Conservation (phyloP, 1,140 invertebrate species). For the Sminthurinus signatus region DNA sequence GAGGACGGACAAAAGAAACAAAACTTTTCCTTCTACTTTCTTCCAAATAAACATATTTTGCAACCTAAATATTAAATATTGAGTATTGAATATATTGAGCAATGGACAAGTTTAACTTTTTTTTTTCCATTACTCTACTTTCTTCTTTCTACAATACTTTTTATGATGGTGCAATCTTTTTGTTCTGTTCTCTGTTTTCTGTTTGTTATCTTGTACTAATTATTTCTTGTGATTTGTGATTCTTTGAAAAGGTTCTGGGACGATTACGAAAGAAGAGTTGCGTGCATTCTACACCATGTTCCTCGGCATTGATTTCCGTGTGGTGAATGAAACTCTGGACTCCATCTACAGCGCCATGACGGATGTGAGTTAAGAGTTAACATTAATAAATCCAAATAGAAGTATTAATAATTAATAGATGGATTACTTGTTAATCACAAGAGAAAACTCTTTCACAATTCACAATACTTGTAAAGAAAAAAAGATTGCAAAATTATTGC, state of each 20-base stretch:
- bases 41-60: no score
- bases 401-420: no score
- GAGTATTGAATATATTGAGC: no score
- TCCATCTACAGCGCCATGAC: conserved; percentile 61
- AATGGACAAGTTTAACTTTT: background rate
- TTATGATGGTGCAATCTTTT: background rate
- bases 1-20: no score
- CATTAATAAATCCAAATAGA: no score
- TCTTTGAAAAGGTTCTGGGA: conserved; percentile 51
- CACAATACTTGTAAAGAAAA: no score
- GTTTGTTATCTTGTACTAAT: background rate
- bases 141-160: no score
- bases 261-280: conserved; percentile 58
- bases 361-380: conserved; percentile 62
- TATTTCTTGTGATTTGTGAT: background rate
- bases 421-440: no score
- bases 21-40: no score
- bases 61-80: no score
- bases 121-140: background rate
- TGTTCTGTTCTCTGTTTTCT: background rate
- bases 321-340: conserved; percentile 58
- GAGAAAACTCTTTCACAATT: no score
- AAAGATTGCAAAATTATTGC: no score
- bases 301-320: conserved; percentile 54
- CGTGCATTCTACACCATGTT: conserved; percentile 62